Base-by-base conservation (phyloP, 1,140 invertebrate genomes). In the Drosophila micromelanica region DNA sequence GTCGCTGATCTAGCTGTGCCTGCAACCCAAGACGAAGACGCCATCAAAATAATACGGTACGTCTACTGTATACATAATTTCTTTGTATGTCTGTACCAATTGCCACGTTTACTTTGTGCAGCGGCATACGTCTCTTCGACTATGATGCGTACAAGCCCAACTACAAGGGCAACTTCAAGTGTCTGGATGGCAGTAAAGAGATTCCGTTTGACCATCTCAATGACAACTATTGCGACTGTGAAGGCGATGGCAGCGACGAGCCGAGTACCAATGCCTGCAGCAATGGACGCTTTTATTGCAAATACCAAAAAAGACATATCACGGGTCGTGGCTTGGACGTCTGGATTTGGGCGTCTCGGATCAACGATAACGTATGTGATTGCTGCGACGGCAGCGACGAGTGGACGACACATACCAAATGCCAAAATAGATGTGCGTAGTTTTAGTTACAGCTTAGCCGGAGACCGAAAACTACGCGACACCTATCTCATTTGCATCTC, bases 321-420 rank as follows among this genome's bases (percentile, higher is more conserved):
- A 90, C 92, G 6, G 92, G 93, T 37, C 73, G 92, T 55, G 90
- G 91, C 5, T 57, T 64, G 42, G 65, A 87, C 78, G 17, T 87
- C n/a, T 91, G 68, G 40, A 86, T 94, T 61, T 92, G 93, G 32
- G 94, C 94, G 35, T 93, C 92, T 76, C 94, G 96, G 90, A 96
- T 99, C 0, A 98, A 98, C 93, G 98, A 99, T 94, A 96, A 97
- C 12, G 96, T 98, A 63, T 99, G 98, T 94, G 98, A 97, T 91
- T 97, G 97, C 94, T 97, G 96, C 92, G 96, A 97, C 93, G 96
- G 96, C 30, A 96, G 95, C 40, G 96, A 97, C 92, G 96, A 97
- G 90, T 92, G 90, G 90, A 68, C 72, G 40, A 89, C 79, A 17
- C 49, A 42, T 13, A 57, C 15, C 30, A 80, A 76, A 43, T 91